Evolutionary conservation across 2,888 invertebrate genomes (phyloP), one percentile per base, ranked within the genome.

Genomic region (Petrolisthes cinctipes): DNA sequence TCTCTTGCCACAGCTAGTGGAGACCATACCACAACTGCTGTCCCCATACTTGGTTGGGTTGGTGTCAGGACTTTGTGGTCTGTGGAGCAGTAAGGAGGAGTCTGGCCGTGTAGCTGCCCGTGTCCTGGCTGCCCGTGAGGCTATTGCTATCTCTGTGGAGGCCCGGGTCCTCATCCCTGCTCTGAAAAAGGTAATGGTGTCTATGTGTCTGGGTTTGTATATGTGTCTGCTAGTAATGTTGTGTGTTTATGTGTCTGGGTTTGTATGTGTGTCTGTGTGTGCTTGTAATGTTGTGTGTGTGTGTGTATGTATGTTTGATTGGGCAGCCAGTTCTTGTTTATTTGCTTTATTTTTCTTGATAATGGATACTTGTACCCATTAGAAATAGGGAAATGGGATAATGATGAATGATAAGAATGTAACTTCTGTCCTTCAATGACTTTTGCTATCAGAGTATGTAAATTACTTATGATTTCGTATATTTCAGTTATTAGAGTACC

Each of bases 11-110:
- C 83, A 86, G 86, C 17, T 86, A 3, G 56, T 86, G 14, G 79
- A 86, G 79, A 86, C 76, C 17, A 61, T 79, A 0, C 86, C 86
- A 0, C 82, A 68, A 71, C 76, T 82, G 20, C 51, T 86, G 17
- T 78, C 83, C 7, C 78, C 78, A 0, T 68, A 83, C 83, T 17
- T 86, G 71, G 68, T 23, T n/a, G 68, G 53, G 9, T 68, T 86
- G 11, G 68, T 83, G 71, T 66, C 66, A 6, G 76, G 53, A 6
- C 68, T 87, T 80, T 87, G 80, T 37, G n/a, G 73, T 14, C 61
- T 83, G 9, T 66, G 51, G 7, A 37, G 1, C 9, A 23, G 37
- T 5, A 57, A 51, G 9, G 79, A 53, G 53, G 85, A 79, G 17
- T 51, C n/a, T 4, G 53, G 37, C 23, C 56, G 37, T 51, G n/a